phyloP scores from a whole-genome alignment of 2,888 invertebrate species.

The Ernsta delagoae region DNA sequence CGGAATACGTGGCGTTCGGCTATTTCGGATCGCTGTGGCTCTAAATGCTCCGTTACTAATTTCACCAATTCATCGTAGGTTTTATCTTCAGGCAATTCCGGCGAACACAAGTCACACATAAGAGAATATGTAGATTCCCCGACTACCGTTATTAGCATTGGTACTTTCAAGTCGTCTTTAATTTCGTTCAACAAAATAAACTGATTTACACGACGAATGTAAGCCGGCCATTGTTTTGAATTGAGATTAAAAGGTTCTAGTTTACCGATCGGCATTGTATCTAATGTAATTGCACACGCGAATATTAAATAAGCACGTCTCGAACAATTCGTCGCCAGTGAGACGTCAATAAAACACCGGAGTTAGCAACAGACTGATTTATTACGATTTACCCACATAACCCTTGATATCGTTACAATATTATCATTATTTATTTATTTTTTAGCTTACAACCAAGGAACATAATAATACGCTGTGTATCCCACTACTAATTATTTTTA shows the following conservation, averaged over 20 bases:
- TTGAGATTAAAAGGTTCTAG: not conserved
- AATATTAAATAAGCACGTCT: not conserved
- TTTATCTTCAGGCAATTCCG: not conserved
- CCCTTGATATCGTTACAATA: not conserved
- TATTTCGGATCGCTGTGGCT: not conserved
- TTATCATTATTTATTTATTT: too few species aligned
- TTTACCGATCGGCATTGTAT: not conserved
- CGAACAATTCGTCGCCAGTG: constrained; percentile 3
- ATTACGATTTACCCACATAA: not conserved
- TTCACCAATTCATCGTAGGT: not conserved
- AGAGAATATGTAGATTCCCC: not conserved
- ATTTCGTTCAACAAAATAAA: not conserved
- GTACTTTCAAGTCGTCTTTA: not conserved
- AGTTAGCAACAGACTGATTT: not conserved
- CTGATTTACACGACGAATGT: not conserved
- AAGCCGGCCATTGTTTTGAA: not conserved
- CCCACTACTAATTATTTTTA: too few species aligned
- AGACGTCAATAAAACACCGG: not conserved
- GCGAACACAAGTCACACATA: constrained; percentile 1
- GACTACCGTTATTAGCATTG: not conserved
- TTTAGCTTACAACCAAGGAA: too few species aligned
- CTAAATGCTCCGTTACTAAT: not conserved
- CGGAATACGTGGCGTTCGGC: not conserved
- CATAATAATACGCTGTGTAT: too few species aligned
- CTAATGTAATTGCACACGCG: not conserved